These are phyloP conservation scores for Pararge aegeria DNA, from an alignment of 1,140 invertebrate genomes.

Conservation along the genomic window DNA sequence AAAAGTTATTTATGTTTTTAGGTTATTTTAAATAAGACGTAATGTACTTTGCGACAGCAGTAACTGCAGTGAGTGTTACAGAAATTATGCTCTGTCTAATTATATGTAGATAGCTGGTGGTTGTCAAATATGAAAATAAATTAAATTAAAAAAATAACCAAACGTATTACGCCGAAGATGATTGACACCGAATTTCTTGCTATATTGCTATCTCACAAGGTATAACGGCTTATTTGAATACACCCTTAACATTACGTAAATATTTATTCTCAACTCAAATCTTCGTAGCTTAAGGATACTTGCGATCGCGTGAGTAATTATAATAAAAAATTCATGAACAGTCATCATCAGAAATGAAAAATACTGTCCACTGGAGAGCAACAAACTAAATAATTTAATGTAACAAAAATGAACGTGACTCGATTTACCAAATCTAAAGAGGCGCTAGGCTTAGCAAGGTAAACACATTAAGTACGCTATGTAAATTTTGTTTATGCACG, in stretches of 20 bases:
- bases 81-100: too few relatives aligned
- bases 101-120: too few relatives aligned
- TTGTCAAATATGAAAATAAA: too few relatives aligned
- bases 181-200: too few relatives aligned
- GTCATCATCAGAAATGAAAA: slow-evolving; percentile 51
- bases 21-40: too few relatives aligned
- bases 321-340: slow-evolving; percentile 64
- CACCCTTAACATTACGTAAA: background rate
- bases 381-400: slow-evolving; percentile 53
- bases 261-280: slow-evolving; percentile 36
- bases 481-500: slow-evolving; percentile 72
- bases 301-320: slow-evolving; percentile 42
- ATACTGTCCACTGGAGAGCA: slow-evolving; percentile 41
- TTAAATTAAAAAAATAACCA: too few relatives aligned
- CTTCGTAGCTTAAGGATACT: slow-evolving; percentile 38
- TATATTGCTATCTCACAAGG: too few relatives aligned
- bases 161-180: too few relatives aligned
- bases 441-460: slow-evolving; percentile 68
- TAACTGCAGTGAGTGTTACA: too few relatives aligned
- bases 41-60: too few relatives aligned
- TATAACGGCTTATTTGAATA: too few relatives aligned
- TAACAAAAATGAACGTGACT: slow-evolving; percentile 57
- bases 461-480: slow-evolving; percentile 61
- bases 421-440: slow-evolving; percentile 72
- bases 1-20: background rate